These are phyloP conservation scores for Calameuta filiformis DNA, from an alignment of 2,888 invertebrate species.

Conservation along the genomic window DNA sequence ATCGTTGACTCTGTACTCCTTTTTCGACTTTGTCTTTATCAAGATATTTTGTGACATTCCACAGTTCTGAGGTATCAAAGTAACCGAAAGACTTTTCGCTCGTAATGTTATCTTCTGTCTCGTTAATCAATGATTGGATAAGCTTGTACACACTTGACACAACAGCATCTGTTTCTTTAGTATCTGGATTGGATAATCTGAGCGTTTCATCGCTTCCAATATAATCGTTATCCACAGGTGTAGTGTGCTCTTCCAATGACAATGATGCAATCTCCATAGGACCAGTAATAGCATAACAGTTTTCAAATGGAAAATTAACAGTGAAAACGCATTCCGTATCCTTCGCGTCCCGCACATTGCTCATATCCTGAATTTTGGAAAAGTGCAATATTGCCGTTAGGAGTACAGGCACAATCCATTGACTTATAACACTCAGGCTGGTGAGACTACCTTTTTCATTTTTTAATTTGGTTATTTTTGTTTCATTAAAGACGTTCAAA, in stretches of 20 bases:
- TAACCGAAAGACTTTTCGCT: slow-evolving; percentile 6
- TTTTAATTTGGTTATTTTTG: slow-evolving; percentile 1
- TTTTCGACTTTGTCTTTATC: neutral
- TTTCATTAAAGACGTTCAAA: slow-evolving; percentile 7
- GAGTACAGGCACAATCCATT: slow-evolving; percentile 56
- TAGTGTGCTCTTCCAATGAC: too few relatives aligned
- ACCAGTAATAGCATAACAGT: slow-evolving; percentile 28
- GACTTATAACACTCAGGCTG: slow-evolving; percentile 39
- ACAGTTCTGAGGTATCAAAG: slow-evolving; percentile 18
- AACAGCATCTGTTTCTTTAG: slow-evolving; percentile 35
- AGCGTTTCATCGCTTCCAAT: slow-evolving; percentile 27
- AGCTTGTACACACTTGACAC: slow-evolving; percentile 46
- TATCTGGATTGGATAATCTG: slow-evolving; percentile 25
- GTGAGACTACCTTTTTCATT: slow-evolving; percentile 26
- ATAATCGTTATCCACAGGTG: slow-evolving; percentile 27
- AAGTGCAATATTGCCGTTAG: slow-evolving; percentile 40
- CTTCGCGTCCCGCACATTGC: slow-evolving; percentile 18
- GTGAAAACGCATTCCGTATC: slow-evolving; percentile 39
- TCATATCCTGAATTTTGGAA: slow-evolving; percentile 31
- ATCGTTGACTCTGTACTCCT: neutral
- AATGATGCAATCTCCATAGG: neutral
- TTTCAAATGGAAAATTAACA: slow-evolving; percentile 47
- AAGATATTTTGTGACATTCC: slow-evolving; percentile 27
- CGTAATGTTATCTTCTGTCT: neutral
- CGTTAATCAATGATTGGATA: slow-evolving; percentile 34